Base-by-base conservation (phyloP, 2,888 invertebrate species). In the Tipula confusa region DNA sequence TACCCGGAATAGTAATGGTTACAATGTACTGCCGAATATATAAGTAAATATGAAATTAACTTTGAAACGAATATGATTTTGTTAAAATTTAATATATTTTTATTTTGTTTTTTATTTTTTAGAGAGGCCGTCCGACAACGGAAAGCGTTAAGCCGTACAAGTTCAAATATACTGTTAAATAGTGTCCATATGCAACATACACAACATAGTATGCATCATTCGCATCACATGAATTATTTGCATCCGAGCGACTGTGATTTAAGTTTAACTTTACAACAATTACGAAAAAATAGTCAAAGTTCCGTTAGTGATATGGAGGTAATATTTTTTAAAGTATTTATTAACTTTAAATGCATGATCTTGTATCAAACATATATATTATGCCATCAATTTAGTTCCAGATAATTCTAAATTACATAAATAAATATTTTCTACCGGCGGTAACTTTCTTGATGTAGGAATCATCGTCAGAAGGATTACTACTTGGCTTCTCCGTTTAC, bases 1-100 rank as follows among this genome's bases (percentile, higher is more conserved):
- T 97, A 88, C 97, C 97, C 4, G 96, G 96, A 86, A 89, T 96
- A 84, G 96, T 97, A 33, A 97, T 97, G 97, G 93, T 97, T 87
- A 95, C 95, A 81, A 97, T 97, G 95, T 97, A 97, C 90, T 96
- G 93, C 90, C 92, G 94, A 87, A 96, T 96, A 88, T 94, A 93
- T 88, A 91, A 89, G 89, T 90, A 86, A 79, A 31, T 9, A 80
- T 31, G 29, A 1, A 33, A 79, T 36, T 13, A n/a, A 79, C 79
- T 84, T 9, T n/a, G 11, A 43, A 43, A 4, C 43, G n/a, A 43
- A 36, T 24, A 15, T 82, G 31, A 82, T 48, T 24, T 29, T 15
- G n/a, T n/a, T n/a, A n/a, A 6, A 82, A 79, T 29, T 80, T 2
- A 29, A 29, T 83, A n/a, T n/a, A 79, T 79, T 43, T 82, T 33